phyloP scores from a whole-genome alignment of 2,113 vertebrate genomes.

The Megaptera novaeangliae region DNA sequence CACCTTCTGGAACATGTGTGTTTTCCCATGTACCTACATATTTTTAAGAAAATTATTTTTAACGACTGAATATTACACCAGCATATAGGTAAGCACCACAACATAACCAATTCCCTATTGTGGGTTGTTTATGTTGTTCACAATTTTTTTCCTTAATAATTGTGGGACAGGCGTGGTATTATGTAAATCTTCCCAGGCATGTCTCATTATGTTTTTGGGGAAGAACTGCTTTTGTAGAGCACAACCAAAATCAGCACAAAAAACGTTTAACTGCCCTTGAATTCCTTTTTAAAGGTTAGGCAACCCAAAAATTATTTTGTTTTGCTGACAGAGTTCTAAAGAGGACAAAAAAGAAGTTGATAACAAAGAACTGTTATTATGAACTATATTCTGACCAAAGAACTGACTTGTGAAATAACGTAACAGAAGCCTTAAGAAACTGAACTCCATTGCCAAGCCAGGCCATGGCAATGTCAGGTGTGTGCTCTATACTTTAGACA shows the following conservation, averaged over 20 bases:
- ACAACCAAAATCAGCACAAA: neutral
- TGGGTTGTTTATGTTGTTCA: neutral
- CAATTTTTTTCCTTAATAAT: neutral
- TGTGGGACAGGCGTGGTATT: neutral
- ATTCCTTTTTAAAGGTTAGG: constrained; percentile 29
- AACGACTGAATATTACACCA: neutral
- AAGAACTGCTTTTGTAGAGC: neutral
- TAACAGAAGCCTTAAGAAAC: constrained; percentile 10
- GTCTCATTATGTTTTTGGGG: neutral
- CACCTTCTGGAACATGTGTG: neutral
- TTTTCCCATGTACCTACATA: neutral
- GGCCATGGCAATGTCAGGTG: neutral
- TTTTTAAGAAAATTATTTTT: constrained; percentile 16
- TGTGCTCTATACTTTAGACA: neutral
- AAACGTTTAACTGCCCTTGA: constrained; percentile 35
- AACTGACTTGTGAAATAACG: neutral
- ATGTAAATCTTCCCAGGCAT: neutral
- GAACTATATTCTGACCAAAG: constrained; percentile 11
- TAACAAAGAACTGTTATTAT: neutral
- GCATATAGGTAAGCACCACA: neutral
- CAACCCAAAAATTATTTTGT: constrained; percentile 12
- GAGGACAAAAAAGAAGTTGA: neutral
- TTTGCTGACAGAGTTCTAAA: constrained; percentile 32
- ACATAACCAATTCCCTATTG: neutral
- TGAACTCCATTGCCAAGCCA: neutral